phyloP scores from a whole-genome alignment of 2,113 vertebrate genomes.

The Atherinomorus stipes region DNA sequence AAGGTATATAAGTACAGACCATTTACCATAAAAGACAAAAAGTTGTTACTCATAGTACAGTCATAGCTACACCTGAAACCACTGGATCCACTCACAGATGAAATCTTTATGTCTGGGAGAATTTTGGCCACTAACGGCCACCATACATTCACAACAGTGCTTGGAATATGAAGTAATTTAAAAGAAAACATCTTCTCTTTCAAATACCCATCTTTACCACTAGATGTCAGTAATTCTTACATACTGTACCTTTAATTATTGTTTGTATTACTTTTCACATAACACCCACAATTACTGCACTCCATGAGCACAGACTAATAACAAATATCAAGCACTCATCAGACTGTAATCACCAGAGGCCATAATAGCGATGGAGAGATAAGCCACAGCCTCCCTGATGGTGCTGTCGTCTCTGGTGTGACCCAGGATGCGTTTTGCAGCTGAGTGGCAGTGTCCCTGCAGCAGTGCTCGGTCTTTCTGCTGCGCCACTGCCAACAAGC shows the following conservation, averaged over 20 bases:
- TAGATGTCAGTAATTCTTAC: no score
- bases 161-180: no score
- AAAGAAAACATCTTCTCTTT: no score
- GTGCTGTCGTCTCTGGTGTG: slow-evolving; percentile 64
- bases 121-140: no score
- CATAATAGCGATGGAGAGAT: slow-evolving; percentile 93
- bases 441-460: slow-evolving; percentile 85
- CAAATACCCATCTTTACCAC: no score
- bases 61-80: no score
- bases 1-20: no score
- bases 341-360: slow-evolving; percentile 83
- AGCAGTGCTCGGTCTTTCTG: slow-evolving; percentile 84
- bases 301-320: not conserved
- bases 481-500: slow-evolving; percentile 86
- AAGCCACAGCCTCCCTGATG: slow-evolving; percentile 88
- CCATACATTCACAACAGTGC: no score
- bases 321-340: slow-evolving; percentile 16
- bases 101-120: no score
- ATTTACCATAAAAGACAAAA: no score
- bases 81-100: no score
- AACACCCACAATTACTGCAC: not conserved
- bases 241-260: no score
- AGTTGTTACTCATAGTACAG: not conserved
- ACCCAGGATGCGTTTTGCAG: slow-evolving; percentile 85
- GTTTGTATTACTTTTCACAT: not conserved